Conservation (phyloP, 1,140 invertebrate genomes). For the Chrysoperla carnea region DNA sequence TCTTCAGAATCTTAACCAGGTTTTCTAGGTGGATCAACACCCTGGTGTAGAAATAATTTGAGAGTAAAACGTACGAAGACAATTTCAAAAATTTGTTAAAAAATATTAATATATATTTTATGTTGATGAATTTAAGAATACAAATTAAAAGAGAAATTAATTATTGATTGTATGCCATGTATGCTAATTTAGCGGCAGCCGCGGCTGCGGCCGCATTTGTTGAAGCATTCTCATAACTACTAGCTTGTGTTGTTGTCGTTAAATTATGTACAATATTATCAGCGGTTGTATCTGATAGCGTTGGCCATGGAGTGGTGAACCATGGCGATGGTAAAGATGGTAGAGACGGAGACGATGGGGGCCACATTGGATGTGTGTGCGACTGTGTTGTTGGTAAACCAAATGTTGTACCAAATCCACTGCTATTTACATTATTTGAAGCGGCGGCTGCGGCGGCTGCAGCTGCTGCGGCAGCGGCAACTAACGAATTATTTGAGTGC, state of each 20-base stretch:
- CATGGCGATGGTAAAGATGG: neutral
- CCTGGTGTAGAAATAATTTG: too few relatives aligned
- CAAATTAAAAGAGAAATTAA: neutral
- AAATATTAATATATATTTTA: too few relatives aligned
- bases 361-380: neutral
- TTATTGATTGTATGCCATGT: neutral
- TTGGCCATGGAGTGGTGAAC: neutral
- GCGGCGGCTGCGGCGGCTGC: too few relatives aligned
- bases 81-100: too few relatives aligned
- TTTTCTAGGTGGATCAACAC: too few relatives aligned
- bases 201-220: neutral
- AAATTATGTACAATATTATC: neutral
- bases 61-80: too few relatives aligned
- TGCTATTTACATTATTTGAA: too few relatives aligned
- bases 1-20: too few relatives aligned
- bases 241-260: neutral
- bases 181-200: neutral
- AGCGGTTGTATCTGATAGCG: neutral
- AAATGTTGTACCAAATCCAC: too few relatives aligned
- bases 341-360: neutral
- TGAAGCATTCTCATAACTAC: neutral
- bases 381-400: neutral
- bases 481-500: too few relatives aligned
- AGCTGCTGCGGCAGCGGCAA: too few relatives aligned
- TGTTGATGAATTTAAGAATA: neutral